Percentiles rank a stretch among this genome's conserved stretches.
phyloP scores from a whole-genome alignment of 2,797 vertebrate species.

The Channallabes apus region DNA sequence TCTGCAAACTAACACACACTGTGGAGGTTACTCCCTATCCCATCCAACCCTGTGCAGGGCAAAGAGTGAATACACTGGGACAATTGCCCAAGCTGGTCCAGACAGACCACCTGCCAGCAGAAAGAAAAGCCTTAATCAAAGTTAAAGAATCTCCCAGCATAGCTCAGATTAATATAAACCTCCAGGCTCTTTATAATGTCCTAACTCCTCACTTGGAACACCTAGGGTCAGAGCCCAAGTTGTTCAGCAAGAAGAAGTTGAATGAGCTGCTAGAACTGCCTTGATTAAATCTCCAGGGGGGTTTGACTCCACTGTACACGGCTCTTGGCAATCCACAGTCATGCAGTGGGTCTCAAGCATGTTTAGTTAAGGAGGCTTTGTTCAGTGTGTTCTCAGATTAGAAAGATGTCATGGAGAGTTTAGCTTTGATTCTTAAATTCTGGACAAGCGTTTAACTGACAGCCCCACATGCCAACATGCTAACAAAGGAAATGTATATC shows the following conservation, averaged over 20 bases:
- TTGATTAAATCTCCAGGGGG: constrained; percentile 76
- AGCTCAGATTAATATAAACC: constrained; percentile 74
- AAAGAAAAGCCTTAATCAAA: constrained; percentile 70
- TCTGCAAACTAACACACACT: constrained; percentile 41
- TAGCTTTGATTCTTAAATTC: constrained; percentile 41
- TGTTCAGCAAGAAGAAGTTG: constrained; percentile 70
- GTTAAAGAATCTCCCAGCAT: constrained; percentile 68
- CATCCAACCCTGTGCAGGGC: constrained; percentile 63
- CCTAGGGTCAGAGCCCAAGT: constrained; percentile 66
- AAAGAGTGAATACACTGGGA: constrained; percentile 67
- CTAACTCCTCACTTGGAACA: constrained; percentile 64
- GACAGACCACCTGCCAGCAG: constrained; percentile 67
- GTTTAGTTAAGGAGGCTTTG: constrained; percentile 64
- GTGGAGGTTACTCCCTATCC: constrained; percentile 59
- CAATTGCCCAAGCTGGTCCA: constrained; percentile 70
- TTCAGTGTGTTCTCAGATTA: constrained; percentile 67
- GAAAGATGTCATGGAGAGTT: constrained; percentile 53
- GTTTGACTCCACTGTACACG: constrained; percentile 62
- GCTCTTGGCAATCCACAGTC: constrained; percentile 60
- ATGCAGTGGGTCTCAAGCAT: constrained; percentile 67
- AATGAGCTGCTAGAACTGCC: constrained; percentile 60
- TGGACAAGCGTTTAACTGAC: constrained; percentile 50
- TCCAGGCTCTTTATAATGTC: constrained; percentile 61
- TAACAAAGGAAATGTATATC: constrained; percentile 57
- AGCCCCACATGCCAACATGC: constrained; percentile 42